A percentile compares a stretch with the other conserved stretches of the same genome.
Conservation (phyloP, 2,888 invertebrate species). For the Pammene aurita region DNA sequence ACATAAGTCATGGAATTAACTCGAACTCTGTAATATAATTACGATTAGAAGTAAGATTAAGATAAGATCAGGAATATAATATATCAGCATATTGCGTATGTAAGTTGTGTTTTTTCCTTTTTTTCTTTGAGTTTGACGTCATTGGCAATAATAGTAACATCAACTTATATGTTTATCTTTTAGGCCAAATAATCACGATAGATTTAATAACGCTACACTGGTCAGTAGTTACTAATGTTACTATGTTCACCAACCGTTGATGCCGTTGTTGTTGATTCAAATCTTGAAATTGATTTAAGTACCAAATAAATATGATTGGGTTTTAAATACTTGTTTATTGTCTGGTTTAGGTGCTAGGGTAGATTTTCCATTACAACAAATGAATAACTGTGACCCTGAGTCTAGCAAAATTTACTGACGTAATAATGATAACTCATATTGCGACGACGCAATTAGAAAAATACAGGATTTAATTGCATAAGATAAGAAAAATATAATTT, state of each 20-base stretch:
- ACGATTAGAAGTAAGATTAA: neutral
- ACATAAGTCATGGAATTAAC: neutral
- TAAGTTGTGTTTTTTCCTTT: neutral
- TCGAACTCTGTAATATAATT: conserved; percentile 13
- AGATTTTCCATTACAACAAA: neutral
- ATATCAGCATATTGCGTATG: neutral
- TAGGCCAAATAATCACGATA: no score
- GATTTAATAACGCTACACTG: no score
- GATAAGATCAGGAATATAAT: neutral
- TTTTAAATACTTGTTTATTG: neutral
- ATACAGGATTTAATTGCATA: conserved; percentile 30
- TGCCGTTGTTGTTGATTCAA: no score
- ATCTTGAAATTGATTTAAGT: no score
- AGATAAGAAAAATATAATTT: conserved; percentile 28
- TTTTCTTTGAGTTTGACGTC: conserved; percentile 1
- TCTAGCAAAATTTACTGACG: conserved; percentile 3
- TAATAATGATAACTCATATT: conserved; percentile 2
- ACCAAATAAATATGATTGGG: no score
- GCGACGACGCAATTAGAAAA: conserved; percentile 27
- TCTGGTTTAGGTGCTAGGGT: neutral
- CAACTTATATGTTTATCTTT: neutral
- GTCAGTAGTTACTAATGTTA: no score
- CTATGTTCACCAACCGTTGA: no score
- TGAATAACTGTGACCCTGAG: conserved; percentile 2
- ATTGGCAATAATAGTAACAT: neutral